Evolutionary conservation across 2,888 invertebrate species (phyloP), one percentile per base, ranked within the genome.

Genomic region (Eupithecia inturbata): DNA sequence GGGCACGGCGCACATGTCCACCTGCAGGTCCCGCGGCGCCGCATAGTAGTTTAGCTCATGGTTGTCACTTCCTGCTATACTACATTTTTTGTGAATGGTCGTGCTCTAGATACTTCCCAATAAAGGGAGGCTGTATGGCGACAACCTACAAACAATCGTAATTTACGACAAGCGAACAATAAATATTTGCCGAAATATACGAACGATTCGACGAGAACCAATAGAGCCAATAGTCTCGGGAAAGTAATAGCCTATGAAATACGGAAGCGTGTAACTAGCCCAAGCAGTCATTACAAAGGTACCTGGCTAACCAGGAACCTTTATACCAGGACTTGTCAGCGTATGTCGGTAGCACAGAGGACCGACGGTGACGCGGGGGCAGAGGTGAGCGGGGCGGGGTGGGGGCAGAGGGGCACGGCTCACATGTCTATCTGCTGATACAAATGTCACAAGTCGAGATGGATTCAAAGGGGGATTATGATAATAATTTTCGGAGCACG

Each of bases 391-490:
- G 41, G 1, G 19, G 19, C 3, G 45, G 45, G 19, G 45, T 19
- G 45, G 45, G 19, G 45, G 19, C 45, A 19, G 45, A 14, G 45
- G 19, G 45, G 45, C 45, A 9, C 45, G 19, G 45, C 45, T 45
- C n/a, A 45, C 53, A 53, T 26, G 26, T 26, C 57, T 26, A 57
- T 26, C 26, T 26, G 78, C 81, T 80, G 83, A 84, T 84, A 83
- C 82, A 83, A 80, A 79, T 82, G 87, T 82, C 83, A 82, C 79
- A 77, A 57, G 68, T 79, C 82, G 80, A 79, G 77, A 82, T 74
- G 73, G 75, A 80, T 79, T 83, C 83, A 82, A 84, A 84, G 80
- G 82, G 78, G 76, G 80, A 84, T 85, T 84, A 84, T 79, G 81
- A 85, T 83, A 83, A 86, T 85, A 84, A 82, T 82, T 83, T 79